Percentiles rank a stretch among this genome's conserved stretches.
phyloP scores from a whole-genome alignment of 2,888 invertebrate genomes.

The Mesorhabditis spiculigera region DNA sequence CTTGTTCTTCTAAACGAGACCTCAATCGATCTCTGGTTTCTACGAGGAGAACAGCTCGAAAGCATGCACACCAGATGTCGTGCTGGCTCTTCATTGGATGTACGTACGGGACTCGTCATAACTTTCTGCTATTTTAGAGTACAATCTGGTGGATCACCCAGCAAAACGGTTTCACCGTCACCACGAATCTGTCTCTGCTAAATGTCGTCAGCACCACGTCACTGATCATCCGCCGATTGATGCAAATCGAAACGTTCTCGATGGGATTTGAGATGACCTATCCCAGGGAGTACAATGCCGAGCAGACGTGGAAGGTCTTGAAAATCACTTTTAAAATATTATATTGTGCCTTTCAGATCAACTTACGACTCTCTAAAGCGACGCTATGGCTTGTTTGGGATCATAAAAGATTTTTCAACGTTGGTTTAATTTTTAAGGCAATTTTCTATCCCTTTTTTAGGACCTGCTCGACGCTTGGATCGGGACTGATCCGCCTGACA shows the following conservation, averaged over 20 bases:
- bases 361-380: conserved; percentile 74
- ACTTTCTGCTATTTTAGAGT: conserved; percentile 62
- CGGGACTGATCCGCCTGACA: conserved; percentile 71
- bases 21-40: conserved; percentile 90
- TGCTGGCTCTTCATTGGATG: conserved; percentile 87
- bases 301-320: conserved; percentile 85
- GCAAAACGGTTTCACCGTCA: conserved; percentile 82
- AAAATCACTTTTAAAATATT: too few relatives aligned
- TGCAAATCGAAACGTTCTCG: conserved; percentile 89
- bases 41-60: conserved; percentile 83
- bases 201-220: conserved; percentile 83
- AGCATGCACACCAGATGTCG: conserved; percentile 92
- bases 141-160: conserved; percentile 88
- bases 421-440: conserved; percentile 40
- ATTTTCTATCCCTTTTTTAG: conserved; percentile 50
- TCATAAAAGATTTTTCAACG: conserved; percentile 90
- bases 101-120: conserved; percentile 12
- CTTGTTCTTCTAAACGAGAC: conserved; percentile 78
- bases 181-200: conserved; percentile 75
- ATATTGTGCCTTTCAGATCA: conserved; percentile 62
- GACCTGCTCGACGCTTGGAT: conserved; percentile 93
- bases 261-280: conserved; percentile 84
- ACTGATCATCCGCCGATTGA: conserved; percentile 83
- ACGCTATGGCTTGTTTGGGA: conserved; percentile 62
- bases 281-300: conserved; percentile 90